Evolutionary conservation across 2,888 invertebrate species (phyloP), one percentile per base, ranked within the genome.

Genomic region (Eledona agricola): DNA sequence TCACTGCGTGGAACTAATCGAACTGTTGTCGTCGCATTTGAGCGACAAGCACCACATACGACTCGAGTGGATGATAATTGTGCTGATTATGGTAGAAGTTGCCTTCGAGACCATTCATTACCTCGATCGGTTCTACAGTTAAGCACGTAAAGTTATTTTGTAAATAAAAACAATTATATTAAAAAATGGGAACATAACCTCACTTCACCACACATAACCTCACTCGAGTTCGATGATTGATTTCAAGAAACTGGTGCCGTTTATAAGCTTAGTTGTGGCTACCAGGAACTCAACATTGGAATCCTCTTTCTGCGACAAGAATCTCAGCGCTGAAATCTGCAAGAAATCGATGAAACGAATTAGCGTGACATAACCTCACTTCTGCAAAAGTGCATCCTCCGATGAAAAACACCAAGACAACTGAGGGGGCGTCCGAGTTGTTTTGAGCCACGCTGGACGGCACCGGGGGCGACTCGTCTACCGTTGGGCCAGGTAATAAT

Each of bases 351-450:
- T n/a, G n/a, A n/a, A n/a, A n/a, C n/a, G n/a, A n/a, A n/a, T n/a
- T n/a, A n/a, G n/a, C n/a, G n/a, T n/a, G n/a, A n/a, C n/a, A n/a
- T n/a, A n/a, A n/a, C n/a, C n/a, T 51, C 63, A 75, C 76, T 68
- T 99, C 99, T 1, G 96, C 93, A 78, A 89, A 94, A 0, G 98
- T 99, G 72, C 96, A 93, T 0, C 99, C 99, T 2, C 99, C 99
- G 7, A 99, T 87, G 72, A 97, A 96, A 75, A 96, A 94, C 0
- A 99, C 93, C 1, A 98, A 79, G 4, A 96, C 87, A 1, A 94
- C 88, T 59, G 82, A 80, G 0, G 87, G 83, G 22, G 81, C 81
- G 61, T 88, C 84, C 1, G 66, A 55, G 47, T 65, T 67, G 26
- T 77, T 68, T 10, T 0, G 77, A 69, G 10, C 71, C 70, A 43